Evolutionary conservation across 2,888 invertebrate species (phyloP), one percentile per base, ranked within the genome.

Genomic region (Mesoligia furuncula): DNA sequence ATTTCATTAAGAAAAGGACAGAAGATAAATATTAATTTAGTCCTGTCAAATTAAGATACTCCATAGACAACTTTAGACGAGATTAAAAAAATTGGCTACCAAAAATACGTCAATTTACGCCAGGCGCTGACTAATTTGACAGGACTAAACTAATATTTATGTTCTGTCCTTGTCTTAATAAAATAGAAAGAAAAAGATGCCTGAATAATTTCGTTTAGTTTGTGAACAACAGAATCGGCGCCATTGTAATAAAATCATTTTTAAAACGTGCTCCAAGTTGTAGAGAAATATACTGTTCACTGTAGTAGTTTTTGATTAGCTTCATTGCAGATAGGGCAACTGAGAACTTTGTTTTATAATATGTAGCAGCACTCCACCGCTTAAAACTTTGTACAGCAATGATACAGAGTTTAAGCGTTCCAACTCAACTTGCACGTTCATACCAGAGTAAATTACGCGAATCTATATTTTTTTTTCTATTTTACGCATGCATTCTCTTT

Each of bases 371-470:
- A 74, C 42, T 68, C 84, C 31, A 67, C 54, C 31, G 54, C 45
- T 80, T 81, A 80, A 81, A 83, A 85, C 81, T 81, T 85, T 75
- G 27, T 39, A 27, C 61, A 71, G 62, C 85, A 71, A 73, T 78
- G 48, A 68, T 62, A 77, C 68, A 54, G 45, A 73, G 61, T 80
- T 73, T 57, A 31, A 72, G 72, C 36, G 36, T 66, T 65, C 79
- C 54, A 79, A 69, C 68, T 80, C 51, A 54, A n/a, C 57, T 68
- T 48, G 45, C 13, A 51, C 51, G 62, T 59, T 68, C 71, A 69
- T 79, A 36, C 66, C 72, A 72, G 36, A 51, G 31, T 66, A 66
- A 81, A 75, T 81, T 17, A 81, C 65, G 75, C 31, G 54, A 81
- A 69, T 69, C 48, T 48, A 48, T 74, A 48, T 54, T 51, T 65